Conservation (phyloP, 2,888 invertebrate species). For the Cerastoderma edule region DNA sequence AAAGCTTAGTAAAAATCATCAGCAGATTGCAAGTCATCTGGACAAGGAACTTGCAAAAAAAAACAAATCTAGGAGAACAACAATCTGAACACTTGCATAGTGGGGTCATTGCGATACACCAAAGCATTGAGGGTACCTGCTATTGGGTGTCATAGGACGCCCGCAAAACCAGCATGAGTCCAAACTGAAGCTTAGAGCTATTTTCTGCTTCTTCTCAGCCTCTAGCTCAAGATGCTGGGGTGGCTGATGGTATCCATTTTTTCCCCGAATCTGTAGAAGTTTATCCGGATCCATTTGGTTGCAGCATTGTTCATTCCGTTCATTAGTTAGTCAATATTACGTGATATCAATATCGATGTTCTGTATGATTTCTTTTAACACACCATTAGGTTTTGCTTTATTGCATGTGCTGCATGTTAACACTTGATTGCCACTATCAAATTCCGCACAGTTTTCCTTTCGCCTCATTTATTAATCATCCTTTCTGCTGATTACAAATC, state of each 20-base stretch:
- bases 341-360: constrained; percentile 22
- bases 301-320: constrained; percentile 12
- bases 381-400: constrained; percentile 20
- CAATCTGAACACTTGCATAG: too few relatives aligned
- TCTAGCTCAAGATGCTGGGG: constrained; percentile 52
- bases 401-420: background rate
- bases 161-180: constrained; percentile 80
- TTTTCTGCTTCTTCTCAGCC: constrained; percentile 65
- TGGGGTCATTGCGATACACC: too few relatives aligned
- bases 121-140: too few relatives aligned
- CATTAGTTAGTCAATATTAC: constrained; percentile 18
- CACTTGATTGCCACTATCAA: constrained; percentile 10
- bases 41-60: too few relatives aligned
- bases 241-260: constrained; percentile 55
- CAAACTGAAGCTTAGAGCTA: constrained; percentile 74
- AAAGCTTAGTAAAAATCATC: too few relatives aligned
- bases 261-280: constrained; percentile 39
- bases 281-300: constrained; percentile 49
- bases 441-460: constrained; percentile 16
- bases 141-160: constrained; percentile 72
- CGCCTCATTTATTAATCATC: constrained; percentile 2
- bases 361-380: constrained; percentile 1
- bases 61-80: too few relatives aligned
- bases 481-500: constrained; percentile 9
- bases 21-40: too few relatives aligned